Conservation (phyloP, 1,140 invertebrate species). For the Oryctes rhinoceros region DNA sequence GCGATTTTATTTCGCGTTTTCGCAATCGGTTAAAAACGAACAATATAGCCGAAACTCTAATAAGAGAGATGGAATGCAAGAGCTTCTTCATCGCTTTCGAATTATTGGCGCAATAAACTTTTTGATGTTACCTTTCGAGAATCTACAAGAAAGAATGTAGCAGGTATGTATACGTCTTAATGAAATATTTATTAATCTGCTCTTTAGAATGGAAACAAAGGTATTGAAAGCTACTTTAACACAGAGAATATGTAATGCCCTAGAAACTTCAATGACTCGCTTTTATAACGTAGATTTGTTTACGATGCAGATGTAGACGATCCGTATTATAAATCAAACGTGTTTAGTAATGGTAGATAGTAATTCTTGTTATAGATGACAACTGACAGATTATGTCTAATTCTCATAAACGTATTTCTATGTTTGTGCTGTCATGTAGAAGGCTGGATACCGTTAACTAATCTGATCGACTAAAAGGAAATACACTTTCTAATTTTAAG, state of each 20-base stretch:
- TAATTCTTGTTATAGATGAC: constrained; percentile 11
- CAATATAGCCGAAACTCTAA: background rate
- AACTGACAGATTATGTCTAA: constrained; percentile 6
- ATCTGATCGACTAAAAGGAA: constrained; percentile 14
- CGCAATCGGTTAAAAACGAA: background rate
- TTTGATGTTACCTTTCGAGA: constrained; percentile 7
- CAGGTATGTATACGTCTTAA: background rate
- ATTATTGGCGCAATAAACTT: background rate
- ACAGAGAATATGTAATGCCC: background rate
- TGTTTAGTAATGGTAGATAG: background rate
- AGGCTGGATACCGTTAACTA: background rate
- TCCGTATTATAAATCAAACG: background rate
- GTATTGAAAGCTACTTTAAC: constrained; percentile 4
- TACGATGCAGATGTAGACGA: background rate
- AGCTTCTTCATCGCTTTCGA: background rate
- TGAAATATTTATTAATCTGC: constrained; percentile 1
- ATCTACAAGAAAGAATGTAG: constrained; percentile 1
- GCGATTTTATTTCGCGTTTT: background rate
- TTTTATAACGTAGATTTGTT: constrained; percentile 12
- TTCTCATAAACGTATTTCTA: constrained; percentile 19
- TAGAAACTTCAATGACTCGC: background rate
- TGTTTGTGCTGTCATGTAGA: constrained; percentile 3
- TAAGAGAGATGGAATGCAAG: background rate
- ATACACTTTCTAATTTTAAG: constrained; percentile 19
- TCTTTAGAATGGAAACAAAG: background rate